Evolutionary conservation across 2,113 vertebrate genomes (phyloP).

Genomic region (Scomber colias): DNA sequence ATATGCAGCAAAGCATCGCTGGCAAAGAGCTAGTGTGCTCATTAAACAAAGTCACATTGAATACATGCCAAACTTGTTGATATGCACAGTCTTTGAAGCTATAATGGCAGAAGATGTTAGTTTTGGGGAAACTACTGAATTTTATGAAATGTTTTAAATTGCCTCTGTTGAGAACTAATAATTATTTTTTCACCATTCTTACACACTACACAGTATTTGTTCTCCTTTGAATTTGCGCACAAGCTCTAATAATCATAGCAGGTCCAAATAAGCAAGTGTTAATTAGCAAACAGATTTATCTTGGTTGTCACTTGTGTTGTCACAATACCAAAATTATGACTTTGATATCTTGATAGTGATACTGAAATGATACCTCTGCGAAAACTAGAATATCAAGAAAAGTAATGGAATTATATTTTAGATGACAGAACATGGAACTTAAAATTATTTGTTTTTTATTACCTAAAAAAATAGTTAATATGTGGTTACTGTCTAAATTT

Average conservation of each 20-base stretch:
- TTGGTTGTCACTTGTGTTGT: not conserved
- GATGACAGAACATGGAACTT: no score
- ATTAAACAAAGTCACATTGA: conserved; percentile 68
- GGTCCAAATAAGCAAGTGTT: conserved; percentile 43
- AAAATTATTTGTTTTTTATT: no score
- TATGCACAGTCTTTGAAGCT: conserved; percentile 36
- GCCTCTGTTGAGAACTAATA: not conserved
- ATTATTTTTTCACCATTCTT: not conserved
- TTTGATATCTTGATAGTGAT: no score
- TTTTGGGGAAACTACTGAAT: conserved; percentile 13
- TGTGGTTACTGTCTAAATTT: no score
- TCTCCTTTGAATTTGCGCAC: conserved; percentile 25
- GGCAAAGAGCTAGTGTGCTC: conserved; percentile 38
- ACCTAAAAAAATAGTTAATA: no score
- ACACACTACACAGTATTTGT: not conserved
- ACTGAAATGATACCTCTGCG: no score
- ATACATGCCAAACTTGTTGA: conserved; percentile 45
- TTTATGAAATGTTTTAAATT: conserved; percentile 2
- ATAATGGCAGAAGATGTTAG: not conserved
- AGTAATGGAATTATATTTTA: no score
- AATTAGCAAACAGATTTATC: conserved; percentile 25
- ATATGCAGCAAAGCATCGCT: conserved; percentile 43
- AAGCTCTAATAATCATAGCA: conserved; percentile 26
- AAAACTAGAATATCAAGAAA: no score
- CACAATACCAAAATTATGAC: no score